phyloP scores from a whole-genome alignment of 2,888 invertebrate species.

The Spisula solida region DNA sequence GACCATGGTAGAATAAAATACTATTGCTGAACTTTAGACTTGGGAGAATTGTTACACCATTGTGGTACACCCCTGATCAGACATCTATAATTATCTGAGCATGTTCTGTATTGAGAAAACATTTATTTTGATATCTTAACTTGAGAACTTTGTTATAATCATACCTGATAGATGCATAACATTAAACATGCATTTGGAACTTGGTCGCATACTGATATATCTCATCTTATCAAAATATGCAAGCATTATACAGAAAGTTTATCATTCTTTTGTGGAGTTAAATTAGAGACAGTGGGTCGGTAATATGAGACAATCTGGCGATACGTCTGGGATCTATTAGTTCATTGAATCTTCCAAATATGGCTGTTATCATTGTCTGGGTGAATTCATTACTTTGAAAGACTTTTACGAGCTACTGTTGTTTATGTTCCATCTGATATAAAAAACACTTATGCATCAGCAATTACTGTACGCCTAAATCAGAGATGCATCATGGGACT shows the following conservation, averaged over 20 bases:
- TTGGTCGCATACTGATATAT: background rate
- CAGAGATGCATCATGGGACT: background rate
- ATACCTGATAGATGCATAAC: too few relatives aligned
- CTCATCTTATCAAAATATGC: background rate
- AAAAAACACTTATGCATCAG: conserved; percentile 17
- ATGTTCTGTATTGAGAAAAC: too few relatives aligned
- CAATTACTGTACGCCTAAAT: conserved; percentile 12
- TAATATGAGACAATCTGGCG: background rate
- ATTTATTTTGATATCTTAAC: too few relatives aligned
- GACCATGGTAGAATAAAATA: too few relatives aligned
- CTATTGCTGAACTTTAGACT: too few relatives aligned
- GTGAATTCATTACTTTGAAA: conserved; percentile 4
- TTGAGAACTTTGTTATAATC: too few relatives aligned
- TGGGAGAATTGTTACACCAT: too few relatives aligned
- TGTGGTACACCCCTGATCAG: too few relatives aligned
- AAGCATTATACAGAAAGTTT: background rate
- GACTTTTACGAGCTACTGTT: background rate
- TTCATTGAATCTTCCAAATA: conserved; percentile 14
- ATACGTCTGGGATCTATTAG: background rate
- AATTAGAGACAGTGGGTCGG: background rate
- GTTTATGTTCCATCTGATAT: conserved; percentile 19
- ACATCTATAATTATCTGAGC: too few relatives aligned
- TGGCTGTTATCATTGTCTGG: conserved; percentile 10
- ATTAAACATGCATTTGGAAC: background rate
- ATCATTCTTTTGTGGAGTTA: background rate